Evolutionary conservation across 1,140 invertebrate genomes (phyloP).

Genomic region (Nasonia giraulti): DNA sequence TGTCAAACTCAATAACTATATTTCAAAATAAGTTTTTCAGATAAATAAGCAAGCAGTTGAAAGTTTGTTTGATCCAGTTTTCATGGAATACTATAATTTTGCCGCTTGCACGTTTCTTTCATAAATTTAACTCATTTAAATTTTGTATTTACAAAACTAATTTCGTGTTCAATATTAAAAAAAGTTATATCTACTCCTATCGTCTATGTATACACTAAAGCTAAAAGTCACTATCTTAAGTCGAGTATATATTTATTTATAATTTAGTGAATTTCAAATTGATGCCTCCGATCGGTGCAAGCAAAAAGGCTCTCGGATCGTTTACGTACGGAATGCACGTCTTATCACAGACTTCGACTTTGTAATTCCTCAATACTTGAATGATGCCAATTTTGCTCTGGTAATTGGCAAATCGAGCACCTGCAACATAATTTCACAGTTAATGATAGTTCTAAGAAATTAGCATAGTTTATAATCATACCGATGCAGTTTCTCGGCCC

Average conservation of each 20-base stretch:
- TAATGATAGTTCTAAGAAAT: constrained; percentile 13
- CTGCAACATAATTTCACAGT: constrained; percentile 52
- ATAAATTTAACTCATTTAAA: too few relatives aligned
- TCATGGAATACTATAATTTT: too few relatives aligned
- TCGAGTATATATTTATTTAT: background rate
- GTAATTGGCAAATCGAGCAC: constrained; percentile 68
- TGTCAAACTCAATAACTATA: too few relatives aligned
- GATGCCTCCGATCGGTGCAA: constrained; percentile 56
- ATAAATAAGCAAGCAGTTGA: too few relatives aligned
- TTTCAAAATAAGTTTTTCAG: too few relatives aligned
- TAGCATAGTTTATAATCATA: constrained; percentile 51
- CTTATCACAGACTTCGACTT: constrained; percentile 63
- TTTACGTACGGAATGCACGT: constrained; percentile 60
- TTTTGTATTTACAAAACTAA: too few relatives aligned
- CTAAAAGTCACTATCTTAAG: too few relatives aligned
- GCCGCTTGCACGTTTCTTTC: too few relatives aligned
- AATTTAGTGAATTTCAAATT: constrained; percentile 58
- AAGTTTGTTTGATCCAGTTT: too few relatives aligned
- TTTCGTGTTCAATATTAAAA: too few relatives aligned
- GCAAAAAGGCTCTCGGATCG: constrained; percentile 53
- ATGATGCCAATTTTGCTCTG: constrained; percentile 74
- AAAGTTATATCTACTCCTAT: too few relatives aligned
- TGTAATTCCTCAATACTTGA: constrained; percentile 69
- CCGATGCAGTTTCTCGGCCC: constrained; percentile 81
- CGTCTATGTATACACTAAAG: too few relatives aligned